These are phyloP conservation scores for Zophobas atratus DNA, from an alignment of 1,140 invertebrate genomes.

Conservation along the genomic window DNA sequence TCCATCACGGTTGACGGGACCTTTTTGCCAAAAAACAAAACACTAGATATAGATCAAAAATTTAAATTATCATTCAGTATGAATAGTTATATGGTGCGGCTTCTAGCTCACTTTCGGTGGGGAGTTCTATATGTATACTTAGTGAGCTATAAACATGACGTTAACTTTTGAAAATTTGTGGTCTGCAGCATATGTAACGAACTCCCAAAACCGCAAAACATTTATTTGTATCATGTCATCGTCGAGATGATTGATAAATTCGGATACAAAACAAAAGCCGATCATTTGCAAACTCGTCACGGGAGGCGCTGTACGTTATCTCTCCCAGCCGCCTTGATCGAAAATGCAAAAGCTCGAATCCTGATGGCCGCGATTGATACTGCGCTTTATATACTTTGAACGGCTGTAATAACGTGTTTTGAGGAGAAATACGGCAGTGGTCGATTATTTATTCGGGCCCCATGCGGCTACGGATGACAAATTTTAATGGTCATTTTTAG, in stretches of 20 bases:
- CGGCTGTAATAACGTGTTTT: constrained; percentile 28
- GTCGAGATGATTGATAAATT: constrained; percentile 38
- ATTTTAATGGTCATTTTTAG: constrained; percentile 52
- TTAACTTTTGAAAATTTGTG: too few relatives aligned
- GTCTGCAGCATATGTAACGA: too few relatives aligned
- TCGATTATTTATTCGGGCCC: constrained; percentile 35
- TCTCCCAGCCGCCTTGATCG: constrained; percentile 30
- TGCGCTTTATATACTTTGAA: constrained; percentile 26
- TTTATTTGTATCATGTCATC: constrained; percentile 32
- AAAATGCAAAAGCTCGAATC: constrained; percentile 14
- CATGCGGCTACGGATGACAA: constrained; percentile 45
- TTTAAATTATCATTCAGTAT: too few relatives aligned
- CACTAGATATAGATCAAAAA: too few relatives aligned
- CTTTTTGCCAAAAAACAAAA: constrained; percentile 1
- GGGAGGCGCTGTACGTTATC: constrained; percentile 28
- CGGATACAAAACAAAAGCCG: constrained; percentile 36
- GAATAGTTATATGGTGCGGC: too few relatives aligned
- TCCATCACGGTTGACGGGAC: background rate
- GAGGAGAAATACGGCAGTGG: constrained; percentile 17
- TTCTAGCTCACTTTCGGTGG: too few relatives aligned
- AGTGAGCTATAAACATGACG: too few relatives aligned
- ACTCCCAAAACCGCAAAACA: too few relatives aligned
- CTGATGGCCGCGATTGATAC: constrained; percentile 35
- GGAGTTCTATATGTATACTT: too few relatives aligned
- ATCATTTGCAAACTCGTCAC: constrained; percentile 45